phyloP scores from a whole-genome alignment of 2,113 vertebrate species.

The Ahaetulla prasina region DNA sequence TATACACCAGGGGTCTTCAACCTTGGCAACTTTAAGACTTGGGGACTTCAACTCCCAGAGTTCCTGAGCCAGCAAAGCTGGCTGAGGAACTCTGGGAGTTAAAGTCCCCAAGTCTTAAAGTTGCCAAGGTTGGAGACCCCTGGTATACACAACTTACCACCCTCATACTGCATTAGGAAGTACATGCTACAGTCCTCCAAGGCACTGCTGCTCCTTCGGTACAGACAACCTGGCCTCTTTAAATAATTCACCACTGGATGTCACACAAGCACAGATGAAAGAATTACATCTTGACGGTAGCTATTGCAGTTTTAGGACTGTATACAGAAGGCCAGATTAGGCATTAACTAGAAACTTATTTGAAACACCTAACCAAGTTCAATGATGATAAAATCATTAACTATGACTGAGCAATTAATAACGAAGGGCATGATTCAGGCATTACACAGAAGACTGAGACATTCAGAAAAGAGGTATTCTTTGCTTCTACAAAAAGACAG shows the following conservation, averaged over 20 bases:
- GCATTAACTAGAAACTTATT: constrained; percentile 11
- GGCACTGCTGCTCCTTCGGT: background rate
- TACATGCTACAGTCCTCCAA: background rate
- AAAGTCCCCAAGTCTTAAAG: no score
- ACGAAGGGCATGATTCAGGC: background rate
- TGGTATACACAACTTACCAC: no score
- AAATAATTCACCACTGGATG: constrained; percentile 57
- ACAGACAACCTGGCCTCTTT: background rate
- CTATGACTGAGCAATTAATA: constrained; percentile 8
- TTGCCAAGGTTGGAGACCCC: no score
- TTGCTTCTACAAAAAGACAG: background rate
- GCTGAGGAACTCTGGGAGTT: no score
- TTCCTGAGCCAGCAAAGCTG: no score
- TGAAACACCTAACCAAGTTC: constrained; percentile 6
- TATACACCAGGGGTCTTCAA: no score
- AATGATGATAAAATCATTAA: constrained; percentile 10
- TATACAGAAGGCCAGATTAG: background rate
- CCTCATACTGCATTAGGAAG: background rate
- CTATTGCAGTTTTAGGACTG: background rate
- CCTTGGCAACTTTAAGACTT: no score
- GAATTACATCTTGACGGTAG: background rate
- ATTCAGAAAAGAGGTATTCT: background rate
- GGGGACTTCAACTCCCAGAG: no score
- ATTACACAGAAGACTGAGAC: background rate
- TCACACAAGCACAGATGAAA: constrained; percentile 62